Evolutionary conservation across 2,888 invertebrate species (phyloP).

Genomic region (Seira musarum): DNA sequence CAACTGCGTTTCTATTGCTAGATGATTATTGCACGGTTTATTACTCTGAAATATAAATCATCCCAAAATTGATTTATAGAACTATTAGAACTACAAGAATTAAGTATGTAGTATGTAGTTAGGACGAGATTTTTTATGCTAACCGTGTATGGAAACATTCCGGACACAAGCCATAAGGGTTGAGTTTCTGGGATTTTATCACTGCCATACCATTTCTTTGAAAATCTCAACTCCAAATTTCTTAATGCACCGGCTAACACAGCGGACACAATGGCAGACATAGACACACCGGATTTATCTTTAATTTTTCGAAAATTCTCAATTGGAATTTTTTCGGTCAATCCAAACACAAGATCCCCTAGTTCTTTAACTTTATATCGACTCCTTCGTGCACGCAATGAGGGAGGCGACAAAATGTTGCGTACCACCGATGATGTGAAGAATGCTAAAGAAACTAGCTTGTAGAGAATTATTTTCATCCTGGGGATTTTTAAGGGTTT

Average conservation of each 20-base stretch:
- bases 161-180: constrained; percentile 56
- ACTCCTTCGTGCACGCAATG: neutral
- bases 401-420: constrained; percentile 46
- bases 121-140: too few relatives aligned
- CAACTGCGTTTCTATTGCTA: constrained; percentile 29
- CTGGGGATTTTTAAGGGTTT: constrained; percentile 39
- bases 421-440: constrained; percentile 43
- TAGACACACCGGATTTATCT: constrained; percentile 36
- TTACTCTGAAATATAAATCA: too few relatives aligned
- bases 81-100: too few relatives aligned
- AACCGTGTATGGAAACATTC: constrained; percentile 61
- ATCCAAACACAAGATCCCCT: constrained; percentile 47
- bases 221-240: constrained; percentile 42
- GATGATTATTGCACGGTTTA: constrained; percentile 56
- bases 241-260: constrained; percentile 47
- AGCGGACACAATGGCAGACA: constrained; percentile 59
- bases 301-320: constrained; percentile 50
- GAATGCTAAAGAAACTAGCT: constrained; percentile 42
- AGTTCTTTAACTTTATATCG: constrained; percentile 47
- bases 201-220: neutral
- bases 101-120: too few relatives aligned
- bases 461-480: constrained; percentile 36
- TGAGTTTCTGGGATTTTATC: neutral
- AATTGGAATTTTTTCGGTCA: constrained; percentile 56
- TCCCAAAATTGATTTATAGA: too few relatives aligned